Evolutionary conservation across 2,888 invertebrate species (phyloP), one percentile per base, ranked within the genome.

Genomic region (Embidobia sp.): DNA sequence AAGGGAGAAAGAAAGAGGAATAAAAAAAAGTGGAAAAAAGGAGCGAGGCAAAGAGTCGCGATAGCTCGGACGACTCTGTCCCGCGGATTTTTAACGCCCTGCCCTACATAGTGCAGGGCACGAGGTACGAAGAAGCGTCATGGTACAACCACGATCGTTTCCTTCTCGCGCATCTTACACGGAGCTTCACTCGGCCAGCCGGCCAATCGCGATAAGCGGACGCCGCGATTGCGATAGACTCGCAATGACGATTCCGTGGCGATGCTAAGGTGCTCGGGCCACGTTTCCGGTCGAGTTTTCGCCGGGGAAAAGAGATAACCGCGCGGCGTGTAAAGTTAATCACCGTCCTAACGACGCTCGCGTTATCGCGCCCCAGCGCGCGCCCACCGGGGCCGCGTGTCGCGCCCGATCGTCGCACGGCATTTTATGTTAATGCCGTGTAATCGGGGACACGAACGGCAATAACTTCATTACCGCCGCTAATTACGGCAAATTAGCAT

Each of bases 401-500:
- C 48, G 63, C 48, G 31, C 27, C 26, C 51, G 31, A n/a, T n/a
- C 29, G 79, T 81, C 80, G 79, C 81, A 83, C 79, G 83, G 79
- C 77, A 82, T 84, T 86, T 82, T 83, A 86, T 86, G 85, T 82
- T 85, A 86, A 87, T 85, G 69, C 80, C 81, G 81, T 84, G 79
- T 85, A 85, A 86, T 86, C 84, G 84, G 79, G 83, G 83, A 84
- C 85, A 82, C 81, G 82, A 82, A 82, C 78, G 55, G 85, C 85
- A 84, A 86, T 87, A 87, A 86, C 85, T 85, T 86, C 83, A 84
- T 86, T 86, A 85, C 81, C 80, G 53, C 63, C 59, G 78, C 84
- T 85, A 85, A 86, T 86, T 85, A 83, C 77, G 73, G 82, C 75
- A 85, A 85, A 86, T 85, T 85, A 85, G 82, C 82, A 81, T 76